These are phyloP conservation scores for roundworm (Caenorhabditis elegans) DNA, from an alignment of 1,140 invertebrate species.

Conservation along the genomic window DNA sequence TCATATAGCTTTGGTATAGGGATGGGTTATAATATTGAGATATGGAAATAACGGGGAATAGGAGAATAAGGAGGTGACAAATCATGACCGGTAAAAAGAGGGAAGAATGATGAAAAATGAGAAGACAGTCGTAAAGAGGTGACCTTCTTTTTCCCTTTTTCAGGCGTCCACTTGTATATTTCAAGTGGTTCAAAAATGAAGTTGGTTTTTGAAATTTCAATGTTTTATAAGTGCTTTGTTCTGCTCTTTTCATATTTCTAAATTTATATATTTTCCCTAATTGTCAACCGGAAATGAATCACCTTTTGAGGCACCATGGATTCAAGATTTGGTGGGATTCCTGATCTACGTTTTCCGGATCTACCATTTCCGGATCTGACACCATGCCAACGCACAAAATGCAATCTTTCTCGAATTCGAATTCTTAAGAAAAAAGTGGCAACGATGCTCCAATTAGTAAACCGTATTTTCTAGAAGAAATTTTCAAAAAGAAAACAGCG, in stretches of 20 bases:
- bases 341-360: too few relatives aligned
- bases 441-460: not conserved
- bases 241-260: not conserved
- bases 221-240: constrained; percentile 21
- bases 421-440: too few relatives aligned
- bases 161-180: constrained; percentile 11
- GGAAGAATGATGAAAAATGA: not conserved
- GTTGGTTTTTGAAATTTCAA: constrained; percentile 23
- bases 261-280: not conserved
- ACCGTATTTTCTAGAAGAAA: not conserved
- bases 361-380: too few relatives aligned
- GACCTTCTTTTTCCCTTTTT: constrained; percentile 9
- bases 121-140: not conserved
- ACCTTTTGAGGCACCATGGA: too few relatives aligned
- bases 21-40: constrained; percentile 14
- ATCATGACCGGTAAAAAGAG: not conserved
- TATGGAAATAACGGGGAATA: not conserved
- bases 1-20: constrained; percentile 6
- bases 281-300: too few relatives aligned
- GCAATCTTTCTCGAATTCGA: too few relatives aligned
- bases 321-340: too few relatives aligned
- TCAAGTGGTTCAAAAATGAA: constrained; percentile 11
- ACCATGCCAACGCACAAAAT: too few relatives aligned
- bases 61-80: not conserved
- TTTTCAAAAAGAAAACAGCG: too few relatives aligned